phyloP scores from a whole-genome alignment of 2,888 invertebrate species.

The Coronaproctus castanopsis region DNA sequence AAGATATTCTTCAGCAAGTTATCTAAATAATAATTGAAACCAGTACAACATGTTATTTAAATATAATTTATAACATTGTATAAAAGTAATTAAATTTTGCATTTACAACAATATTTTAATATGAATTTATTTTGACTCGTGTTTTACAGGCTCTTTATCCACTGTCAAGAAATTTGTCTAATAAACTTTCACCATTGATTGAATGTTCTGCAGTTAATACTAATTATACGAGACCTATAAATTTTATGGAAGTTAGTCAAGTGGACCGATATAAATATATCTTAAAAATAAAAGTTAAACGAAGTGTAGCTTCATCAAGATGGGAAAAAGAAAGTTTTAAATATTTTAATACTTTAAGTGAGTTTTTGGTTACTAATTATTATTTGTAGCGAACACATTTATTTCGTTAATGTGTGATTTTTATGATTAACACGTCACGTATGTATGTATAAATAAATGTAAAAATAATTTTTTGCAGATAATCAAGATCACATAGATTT shows the following conservation, averaged over 20 bases:
- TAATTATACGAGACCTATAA: not conserved
- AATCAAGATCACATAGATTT: not conserved
- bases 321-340: not conserved
- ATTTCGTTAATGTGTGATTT: not conserved
- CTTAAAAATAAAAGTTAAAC: not conserved
- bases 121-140: not conserved
- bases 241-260: not conserved
- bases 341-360: not conserved
- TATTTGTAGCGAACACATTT: not conserved
- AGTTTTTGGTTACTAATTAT: not conserved
- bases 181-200: not conserved
- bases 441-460: not conserved
- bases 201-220: not conserved
- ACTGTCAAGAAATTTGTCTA: not conserved
- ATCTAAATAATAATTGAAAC: too few species aligned
- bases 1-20: too few species aligned
- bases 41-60: too few species aligned
- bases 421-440: not conserved
- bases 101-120: not conserved
- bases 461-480: not conserved
- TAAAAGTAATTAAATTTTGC: not conserved
- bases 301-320: not conserved
- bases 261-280: not conserved
- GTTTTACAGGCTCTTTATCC: conserved; percentile 1
- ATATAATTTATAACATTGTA: too few species aligned